These are phyloP conservation scores for Gnathonemus echidnorhynchus DNA, from an alignment of 2,113 vertebrate species.

Conservation along the genomic window DNA sequence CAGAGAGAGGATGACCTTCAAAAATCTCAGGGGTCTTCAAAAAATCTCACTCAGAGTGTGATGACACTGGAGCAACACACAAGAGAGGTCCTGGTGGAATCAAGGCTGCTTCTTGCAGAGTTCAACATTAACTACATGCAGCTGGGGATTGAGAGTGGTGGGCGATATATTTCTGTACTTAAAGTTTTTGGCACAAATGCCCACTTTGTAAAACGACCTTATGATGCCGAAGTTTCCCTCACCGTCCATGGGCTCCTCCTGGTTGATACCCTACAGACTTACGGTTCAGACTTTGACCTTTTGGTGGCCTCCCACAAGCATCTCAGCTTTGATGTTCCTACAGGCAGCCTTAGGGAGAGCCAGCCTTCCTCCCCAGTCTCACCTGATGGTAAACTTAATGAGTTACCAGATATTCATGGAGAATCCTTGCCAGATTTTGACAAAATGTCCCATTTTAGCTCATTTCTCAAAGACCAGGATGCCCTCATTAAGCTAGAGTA, in stretches of 20 bases:
- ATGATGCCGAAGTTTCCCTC: slow-evolving; percentile 84
- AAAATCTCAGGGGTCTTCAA: slow-evolving; percentile 80
- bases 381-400: slow-evolving; percentile 39
- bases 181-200: slow-evolving; percentile 94
- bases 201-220: slow-evolving; percentile 91
- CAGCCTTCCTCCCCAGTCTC: slow-evolving; percentile 75
- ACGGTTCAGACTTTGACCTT: slow-evolving; percentile 92
- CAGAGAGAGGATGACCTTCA: slow-evolving; percentile 68
- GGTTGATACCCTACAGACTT: slow-evolving; percentile 93
- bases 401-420: slow-evolving; percentile 30
- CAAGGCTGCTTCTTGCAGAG: slow-evolving; percentile 84
- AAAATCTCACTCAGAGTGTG: slow-evolving; percentile 87
- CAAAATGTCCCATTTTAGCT: slow-evolving; percentile 40
- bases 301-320: slow-evolving; percentile 96
- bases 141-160: slow-evolving; percentile 85
- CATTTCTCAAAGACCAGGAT: slow-evolving; percentile 71
- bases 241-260: slow-evolving; percentile 89
- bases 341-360: slow-evolving; percentile 83
- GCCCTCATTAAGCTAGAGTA: slow-evolving; percentile 91
- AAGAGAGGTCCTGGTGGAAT: slow-evolving; percentile 87
- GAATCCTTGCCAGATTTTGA: slow-evolving; percentile 38
- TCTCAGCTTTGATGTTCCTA: slow-evolving; percentile 88
- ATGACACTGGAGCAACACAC: slow-evolving; percentile 86
- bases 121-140: slow-evolving; percentile 97
- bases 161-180: slow-evolving; percentile 90